These are phyloP conservation scores for Saturnia pavonia DNA, from an alignment of 2,888 invertebrate genomes.

Conservation along the genomic window DNA sequence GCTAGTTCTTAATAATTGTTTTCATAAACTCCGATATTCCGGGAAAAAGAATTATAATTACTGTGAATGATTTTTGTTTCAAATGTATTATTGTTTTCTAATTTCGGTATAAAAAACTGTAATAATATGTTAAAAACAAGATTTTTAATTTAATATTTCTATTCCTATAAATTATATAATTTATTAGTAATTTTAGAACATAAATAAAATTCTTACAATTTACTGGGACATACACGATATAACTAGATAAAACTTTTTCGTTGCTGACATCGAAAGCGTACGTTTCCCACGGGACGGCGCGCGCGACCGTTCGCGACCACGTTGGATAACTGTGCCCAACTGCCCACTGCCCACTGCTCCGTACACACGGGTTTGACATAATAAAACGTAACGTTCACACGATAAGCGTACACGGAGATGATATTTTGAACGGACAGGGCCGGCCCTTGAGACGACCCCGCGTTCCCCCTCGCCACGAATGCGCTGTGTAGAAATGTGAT, in stretches of 20 bases:
- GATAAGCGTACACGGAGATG: constrained; percentile 2
- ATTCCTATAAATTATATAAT: background rate
- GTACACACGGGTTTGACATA: constrained; percentile 7
- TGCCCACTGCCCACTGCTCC: background rate
- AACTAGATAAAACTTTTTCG: background rate
- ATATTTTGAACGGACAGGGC: background rate
- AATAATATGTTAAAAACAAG: background rate
- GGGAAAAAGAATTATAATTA: too few relatives aligned
- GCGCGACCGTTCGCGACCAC: background rate
- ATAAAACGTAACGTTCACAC: background rate
- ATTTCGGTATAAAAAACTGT: too few relatives aligned
- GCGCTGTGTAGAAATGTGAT: background rate
- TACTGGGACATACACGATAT: background rate
- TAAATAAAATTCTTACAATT: constrained; percentile 2
- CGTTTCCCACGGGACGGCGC: background rate
- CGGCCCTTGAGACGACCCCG: background rate
- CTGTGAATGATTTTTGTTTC: too few relatives aligned
- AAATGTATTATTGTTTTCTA: too few relatives aligned
- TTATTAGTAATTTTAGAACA: background rate
- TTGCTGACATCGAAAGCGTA: background rate
- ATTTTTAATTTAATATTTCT: too few relatives aligned
- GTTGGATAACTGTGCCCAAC: background rate
- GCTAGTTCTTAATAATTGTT: too few relatives aligned
- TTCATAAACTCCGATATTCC: too few relatives aligned
- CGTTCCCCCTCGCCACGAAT: background rate